Percentiles rank a stretch among this genome's conserved stretches.
These are phyloP conservation scores for Poecilia latipinna DNA, from an alignment of 2,113 vertebrate genomes.

Conservation along the genomic window DNA sequence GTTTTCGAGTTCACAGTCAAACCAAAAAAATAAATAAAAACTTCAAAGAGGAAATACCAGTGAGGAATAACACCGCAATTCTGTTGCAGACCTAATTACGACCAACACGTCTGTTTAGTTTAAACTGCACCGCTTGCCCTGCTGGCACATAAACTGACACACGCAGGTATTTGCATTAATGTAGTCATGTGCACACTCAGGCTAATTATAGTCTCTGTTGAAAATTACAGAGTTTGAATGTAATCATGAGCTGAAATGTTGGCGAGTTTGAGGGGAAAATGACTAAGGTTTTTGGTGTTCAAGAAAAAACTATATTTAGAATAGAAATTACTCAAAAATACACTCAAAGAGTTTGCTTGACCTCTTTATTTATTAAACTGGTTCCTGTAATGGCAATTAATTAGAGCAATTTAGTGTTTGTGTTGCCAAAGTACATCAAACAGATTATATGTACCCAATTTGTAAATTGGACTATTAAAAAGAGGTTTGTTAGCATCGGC, in stretches of 20 bases:
- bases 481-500: background rate
- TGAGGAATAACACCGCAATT: slow-evolving; percentile 18
- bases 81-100: slow-evolving; percentile 43
- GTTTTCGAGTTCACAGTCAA: slow-evolving; percentile 12
- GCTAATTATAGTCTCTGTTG: slow-evolving; percentile 60
- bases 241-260: slow-evolving; percentile 51
- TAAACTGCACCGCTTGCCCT: slow-evolving; percentile 36
- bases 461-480: background rate
- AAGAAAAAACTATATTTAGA: background rate
- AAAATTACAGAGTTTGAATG: slow-evolving; percentile 69
- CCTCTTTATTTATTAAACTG: background rate
- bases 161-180: background rate
- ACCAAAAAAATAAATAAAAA: background rate
- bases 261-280: slow-evolving; percentile 44
- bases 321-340: background rate
- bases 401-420: background rate
- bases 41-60: slow-evolving; percentile 25
- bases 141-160: slow-evolving; percentile 38
- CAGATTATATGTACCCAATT: background rate
- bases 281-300: background rate
- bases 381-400: background rate
- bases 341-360: background rate
- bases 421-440: background rate
- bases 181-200: slow-evolving; percentile 9
- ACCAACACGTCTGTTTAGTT: slow-evolving; percentile 49